Percentiles rank a stretch among this genome's conserved stretches.
Evolutionary conservation across 2,797 vertebrate species (phyloP).

Genomic region (Sarcoramphus papa): DNA sequence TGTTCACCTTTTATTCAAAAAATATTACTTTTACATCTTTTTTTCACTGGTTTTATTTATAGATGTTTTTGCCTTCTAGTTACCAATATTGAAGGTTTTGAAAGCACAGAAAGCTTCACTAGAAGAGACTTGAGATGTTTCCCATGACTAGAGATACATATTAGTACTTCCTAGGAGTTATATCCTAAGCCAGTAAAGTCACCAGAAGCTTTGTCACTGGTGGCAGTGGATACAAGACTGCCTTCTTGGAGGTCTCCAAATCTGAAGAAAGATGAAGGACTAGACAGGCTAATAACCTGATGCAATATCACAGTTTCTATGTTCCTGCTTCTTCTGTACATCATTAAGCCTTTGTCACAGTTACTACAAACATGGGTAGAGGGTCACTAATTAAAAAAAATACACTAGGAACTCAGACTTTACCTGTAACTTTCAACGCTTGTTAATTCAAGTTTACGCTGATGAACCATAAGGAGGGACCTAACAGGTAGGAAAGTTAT

Average conservation of each 20-base stretch:
- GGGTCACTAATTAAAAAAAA: background rate
- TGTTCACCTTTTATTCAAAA: background rate
- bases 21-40: background rate
- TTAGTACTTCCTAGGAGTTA: background rate
- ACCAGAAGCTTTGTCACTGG: background rate
- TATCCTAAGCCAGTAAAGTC: background rate
- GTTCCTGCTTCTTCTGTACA: background rate
- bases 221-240: background rate
- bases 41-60: background rate
- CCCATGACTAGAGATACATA: background rate
- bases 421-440: background rate
- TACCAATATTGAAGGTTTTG: background rate
- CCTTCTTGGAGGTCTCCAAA: background rate
- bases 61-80: background rate
- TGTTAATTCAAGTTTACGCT: background rate
- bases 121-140: background rate
- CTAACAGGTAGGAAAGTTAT: background rate
- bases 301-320: background rate
- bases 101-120: background rate
- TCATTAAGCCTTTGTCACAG: background rate
- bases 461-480: background rate
- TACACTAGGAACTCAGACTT: background rate
- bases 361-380: background rate
- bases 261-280: background rate
- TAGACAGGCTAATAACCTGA: background rate